A percentile compares a stretch with the other conserved stretches of the same genome.
These are phyloP conservation scores for Cyanoramphus novaezelandiae DNA, from an alignment of 2,113 vertebrate species.

Conservation along the genomic window DNA sequence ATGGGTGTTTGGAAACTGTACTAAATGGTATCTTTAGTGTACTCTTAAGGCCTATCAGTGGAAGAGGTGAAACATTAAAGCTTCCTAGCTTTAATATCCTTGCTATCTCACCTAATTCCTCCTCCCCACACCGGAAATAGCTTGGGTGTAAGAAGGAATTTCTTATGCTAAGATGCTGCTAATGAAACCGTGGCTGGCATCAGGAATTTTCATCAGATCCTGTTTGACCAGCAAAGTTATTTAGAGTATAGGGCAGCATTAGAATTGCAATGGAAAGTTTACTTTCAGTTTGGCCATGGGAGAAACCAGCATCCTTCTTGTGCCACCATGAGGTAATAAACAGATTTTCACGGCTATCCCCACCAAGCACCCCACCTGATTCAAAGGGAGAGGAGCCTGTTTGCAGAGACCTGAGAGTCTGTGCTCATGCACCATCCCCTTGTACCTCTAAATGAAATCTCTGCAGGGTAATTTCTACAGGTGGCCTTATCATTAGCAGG, in stretches of 20 bases:
- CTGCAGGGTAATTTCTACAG: neutral
- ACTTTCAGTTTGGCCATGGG: neutral
- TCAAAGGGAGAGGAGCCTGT: neutral
- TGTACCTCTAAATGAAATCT: neutral
- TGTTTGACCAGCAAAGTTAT: neutral
- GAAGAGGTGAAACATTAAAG: slow-evolving; percentile 21
- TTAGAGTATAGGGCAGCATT: neutral
- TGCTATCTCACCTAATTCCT: neutral
- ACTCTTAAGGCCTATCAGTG: neutral
- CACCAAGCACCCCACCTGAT: neutral
- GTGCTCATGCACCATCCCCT: neutral
- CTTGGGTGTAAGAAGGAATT: neutral
- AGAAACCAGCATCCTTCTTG: neutral
- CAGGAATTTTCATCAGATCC: neutral
- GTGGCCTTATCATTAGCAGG: neutral
- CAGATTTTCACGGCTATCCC: neutral
- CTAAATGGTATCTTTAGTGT: neutral
- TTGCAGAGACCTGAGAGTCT: neutral
- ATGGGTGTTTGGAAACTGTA: neutral
- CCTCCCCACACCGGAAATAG: neutral
- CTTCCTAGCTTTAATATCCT: neutral
- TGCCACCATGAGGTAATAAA: neutral
- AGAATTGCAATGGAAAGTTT: neutral
- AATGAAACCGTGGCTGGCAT: neutral
- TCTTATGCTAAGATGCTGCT: neutral